Conservation (phyloP, 2,888 invertebrate genomes). For the Nematopogon swammerdamellus region DNA sequence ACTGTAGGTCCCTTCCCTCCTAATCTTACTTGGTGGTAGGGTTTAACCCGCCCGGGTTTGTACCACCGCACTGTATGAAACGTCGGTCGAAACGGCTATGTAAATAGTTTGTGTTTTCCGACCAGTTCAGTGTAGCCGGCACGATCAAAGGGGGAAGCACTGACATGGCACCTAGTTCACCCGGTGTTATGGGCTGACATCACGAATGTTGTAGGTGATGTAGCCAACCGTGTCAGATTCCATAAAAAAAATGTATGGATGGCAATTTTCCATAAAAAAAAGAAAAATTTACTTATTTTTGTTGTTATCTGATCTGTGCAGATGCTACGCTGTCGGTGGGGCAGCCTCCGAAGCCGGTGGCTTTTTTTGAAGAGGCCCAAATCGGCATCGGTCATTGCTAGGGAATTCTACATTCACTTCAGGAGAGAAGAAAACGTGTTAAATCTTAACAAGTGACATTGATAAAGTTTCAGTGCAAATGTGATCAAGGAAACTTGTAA, state of each 20-base stretch:
- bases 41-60: no score
- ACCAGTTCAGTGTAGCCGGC: no score
- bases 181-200: no score
- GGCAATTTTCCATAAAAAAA: background rate
- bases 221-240: no score
- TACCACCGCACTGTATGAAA: no score
- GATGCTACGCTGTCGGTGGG: constrained; percentile 46
- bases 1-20: no score
- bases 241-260: background rate
- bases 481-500: background rate
- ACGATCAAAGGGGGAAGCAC: no score
- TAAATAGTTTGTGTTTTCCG: no score
- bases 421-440: background rate
- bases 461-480: background rate
- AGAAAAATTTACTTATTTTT: constrained; percentile 3
- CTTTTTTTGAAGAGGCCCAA: constrained; percentile 32
- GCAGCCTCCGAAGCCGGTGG: constrained; percentile 40
- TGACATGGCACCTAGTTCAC: no score
- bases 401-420: constrained; percentile 20
- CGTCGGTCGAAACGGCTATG: no score
- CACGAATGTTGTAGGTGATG: no score
- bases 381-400: constrained; percentile 35
- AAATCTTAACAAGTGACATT: background rate
- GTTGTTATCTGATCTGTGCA: constrained; percentile 16
- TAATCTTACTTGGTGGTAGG: no score